Conservation (phyloP, 2,797 vertebrate genomes). For the Pygocentrus nattereri region DNA sequence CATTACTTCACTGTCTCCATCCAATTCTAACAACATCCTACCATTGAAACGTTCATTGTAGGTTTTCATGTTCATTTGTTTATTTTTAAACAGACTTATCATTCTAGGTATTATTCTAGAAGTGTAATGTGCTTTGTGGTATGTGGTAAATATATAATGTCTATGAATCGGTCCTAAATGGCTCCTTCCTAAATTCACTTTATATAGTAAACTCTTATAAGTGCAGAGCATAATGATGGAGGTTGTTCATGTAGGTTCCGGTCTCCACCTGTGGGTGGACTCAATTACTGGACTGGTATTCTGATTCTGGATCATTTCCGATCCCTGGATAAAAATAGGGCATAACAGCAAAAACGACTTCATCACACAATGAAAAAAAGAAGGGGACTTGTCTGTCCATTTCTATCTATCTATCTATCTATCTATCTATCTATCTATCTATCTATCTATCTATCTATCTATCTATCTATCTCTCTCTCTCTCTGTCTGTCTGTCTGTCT, state of each 20-base stretch:
- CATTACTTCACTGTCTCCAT: not conserved
- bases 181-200: conserved; percentile 26
- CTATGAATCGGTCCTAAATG: not conserved
- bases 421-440: not conserved
- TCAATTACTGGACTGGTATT: conserved; percentile 43
- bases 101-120: not conserved
- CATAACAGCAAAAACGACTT: not conserved
- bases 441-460: conserved; percentile 5
- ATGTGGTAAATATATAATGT: conserved; percentile 9
- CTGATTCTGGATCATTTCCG: conserved; percentile 38
- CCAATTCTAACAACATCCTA: not conserved
- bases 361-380: not conserved
- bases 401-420: conserved; percentile 19
- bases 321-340: conserved; percentile 19
- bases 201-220: conserved; percentile 1
- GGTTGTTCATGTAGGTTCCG: conserved; percentile 33
- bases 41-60: not conserved
- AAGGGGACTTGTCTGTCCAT: conserved; percentile 10
- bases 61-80: not conserved
- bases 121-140: not conserved
- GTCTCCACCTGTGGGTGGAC: conserved; percentile 39
- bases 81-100: not conserved
- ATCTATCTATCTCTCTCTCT: no score
- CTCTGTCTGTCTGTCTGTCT: no score
- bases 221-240: conserved; percentile 15